Conservation (phyloP, 2,797 vertebrate genomes). For the Catostomus latipinnis region DNA sequence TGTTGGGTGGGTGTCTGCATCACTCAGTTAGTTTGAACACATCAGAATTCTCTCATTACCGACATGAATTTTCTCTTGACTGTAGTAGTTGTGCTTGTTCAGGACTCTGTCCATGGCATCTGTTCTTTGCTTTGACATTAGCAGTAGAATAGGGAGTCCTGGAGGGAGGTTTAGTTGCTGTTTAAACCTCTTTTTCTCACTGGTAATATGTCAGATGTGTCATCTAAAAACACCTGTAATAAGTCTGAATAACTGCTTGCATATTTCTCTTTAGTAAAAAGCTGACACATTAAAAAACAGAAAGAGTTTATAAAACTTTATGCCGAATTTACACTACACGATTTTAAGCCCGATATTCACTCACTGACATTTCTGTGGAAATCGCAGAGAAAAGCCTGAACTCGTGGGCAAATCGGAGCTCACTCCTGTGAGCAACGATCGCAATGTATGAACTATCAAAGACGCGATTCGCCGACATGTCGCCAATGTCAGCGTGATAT, state of each 20-base stretch:
- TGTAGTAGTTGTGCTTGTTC: slow-evolving; percentile 46
- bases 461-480: too few relatives aligned
- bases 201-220: slow-evolving; percentile 39
- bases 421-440: too few relatives aligned
- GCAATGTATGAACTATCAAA: too few relatives aligned
- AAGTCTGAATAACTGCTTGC: slow-evolving; percentile 16
- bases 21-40: slow-evolving; percentile 1
- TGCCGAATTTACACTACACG: too few relatives aligned
- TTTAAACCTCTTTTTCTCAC: slow-evolving; percentile 46
- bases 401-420: too few relatives aligned
- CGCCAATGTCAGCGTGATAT: too few relatives aligned
- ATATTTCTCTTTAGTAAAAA: background rate
- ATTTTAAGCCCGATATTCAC: too few relatives aligned
- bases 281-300: too few relatives aligned
- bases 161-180: slow-evolving; percentile 42
- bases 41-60: slow-evolving; percentile 36
- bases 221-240: slow-evolving; percentile 28
- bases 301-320: too few relatives aligned
- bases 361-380: too few relatives aligned
- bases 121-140: slow-evolving; percentile 49
- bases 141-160: slow-evolving; percentile 29
- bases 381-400: too few relatives aligned
- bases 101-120: slow-evolving; percentile 50
- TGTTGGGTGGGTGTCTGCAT: slow-evolving; percentile 31
- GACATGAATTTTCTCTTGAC: slow-evolving; percentile 31